Evolutionary conservation across 2,888 invertebrate genomes (phyloP), one percentile per base, ranked within the genome.

Genomic region (Podabrus alpinus): DNA sequence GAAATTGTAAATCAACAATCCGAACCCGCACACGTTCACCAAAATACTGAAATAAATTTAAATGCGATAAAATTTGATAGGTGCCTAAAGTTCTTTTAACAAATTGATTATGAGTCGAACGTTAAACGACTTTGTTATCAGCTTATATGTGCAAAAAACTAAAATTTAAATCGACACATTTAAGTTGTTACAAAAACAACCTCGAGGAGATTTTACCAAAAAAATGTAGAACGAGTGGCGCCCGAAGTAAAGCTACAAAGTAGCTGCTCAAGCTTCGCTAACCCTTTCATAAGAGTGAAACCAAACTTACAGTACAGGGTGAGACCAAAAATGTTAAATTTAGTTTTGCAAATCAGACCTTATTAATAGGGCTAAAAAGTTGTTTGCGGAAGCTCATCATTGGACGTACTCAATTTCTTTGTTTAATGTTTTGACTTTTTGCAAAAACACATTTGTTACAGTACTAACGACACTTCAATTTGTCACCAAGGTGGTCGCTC

Each of bases 401-500:
- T 45, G n/a, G 45, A 45, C n/a, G 17, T 64, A 64, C n/a, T 66
- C 24, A 67, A 71, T 17, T 59, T 59, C 62, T 64, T 71, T 66
- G 25, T 17, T 21, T 70, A 25, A 45, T 64, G 25, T 71, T 66
- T 15, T 24, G 25, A 21, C 10, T 68, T 68, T 17, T 68, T 45
- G 59, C 74, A 68, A 74, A 73, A 74, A 69, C 64, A 24, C 62
- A 71, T 74, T 74, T 71, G 59, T 74, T 62, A 64, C 67, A 29
- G 19, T 71, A 25, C 67, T 66, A 74, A 74, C 61, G 71, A 71
- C 61, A 67, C 73, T 71, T 67, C 74, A 74, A 74, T 74, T 74
- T 74, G 74, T 74, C 74, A 74, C 74, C 68, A 71, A 74, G 74
- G 74, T 74, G 74, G 74, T 68, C 74, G 74, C 9, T 70, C 19